Evolutionary conservation across 2,888 invertebrate species (phyloP).

Genomic region (Iphiclides podalirius): DNA sequence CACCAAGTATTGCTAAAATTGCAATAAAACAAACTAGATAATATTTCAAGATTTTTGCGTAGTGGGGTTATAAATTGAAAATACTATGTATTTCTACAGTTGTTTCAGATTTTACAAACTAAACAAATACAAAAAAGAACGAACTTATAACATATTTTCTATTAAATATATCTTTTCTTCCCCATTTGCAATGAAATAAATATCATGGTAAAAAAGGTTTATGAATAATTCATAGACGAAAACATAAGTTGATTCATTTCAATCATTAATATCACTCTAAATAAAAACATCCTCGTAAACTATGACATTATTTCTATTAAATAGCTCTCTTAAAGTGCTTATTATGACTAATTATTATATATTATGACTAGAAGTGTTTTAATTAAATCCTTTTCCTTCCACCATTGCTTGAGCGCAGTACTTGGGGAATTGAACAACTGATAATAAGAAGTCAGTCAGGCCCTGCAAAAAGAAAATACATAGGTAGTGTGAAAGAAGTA

Average conservation of each 20-base stretch:
- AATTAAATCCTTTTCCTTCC: conserved; percentile 75
- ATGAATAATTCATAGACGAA: not conserved
- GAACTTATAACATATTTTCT: too few species aligned
- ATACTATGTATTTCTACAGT: too few species aligned
- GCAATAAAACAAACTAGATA: too few species aligned
- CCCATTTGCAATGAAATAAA: too few species aligned
- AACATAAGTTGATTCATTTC: not conserved
- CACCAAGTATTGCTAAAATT: too few species aligned
- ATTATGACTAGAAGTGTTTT: conserved; percentile 27
- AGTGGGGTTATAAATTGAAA: too few species aligned
- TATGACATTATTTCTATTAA: not conserved
- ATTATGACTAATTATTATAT: conserved; percentile 8
- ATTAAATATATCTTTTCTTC: too few species aligned
- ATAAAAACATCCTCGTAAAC: conserved; percentile 16
- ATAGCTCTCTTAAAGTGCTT: conserved; percentile 8
- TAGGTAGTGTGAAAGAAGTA: not conserved
- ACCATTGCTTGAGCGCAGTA: conserved; percentile 86
- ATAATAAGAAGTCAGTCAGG: conserved; percentile 82
- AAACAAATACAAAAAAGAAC: too few species aligned
- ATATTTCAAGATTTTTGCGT: too few species aligned
- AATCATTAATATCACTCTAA: conserved; percentile 9
- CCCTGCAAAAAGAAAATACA: conserved; percentile 73
- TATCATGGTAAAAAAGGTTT: not conserved
- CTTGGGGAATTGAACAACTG: conserved; percentile 85
- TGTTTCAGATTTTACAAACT: too few species aligned